phyloP scores from a whole-genome alignment of 2,797 vertebrate genomes.

The Nothura maculosa region DNA sequence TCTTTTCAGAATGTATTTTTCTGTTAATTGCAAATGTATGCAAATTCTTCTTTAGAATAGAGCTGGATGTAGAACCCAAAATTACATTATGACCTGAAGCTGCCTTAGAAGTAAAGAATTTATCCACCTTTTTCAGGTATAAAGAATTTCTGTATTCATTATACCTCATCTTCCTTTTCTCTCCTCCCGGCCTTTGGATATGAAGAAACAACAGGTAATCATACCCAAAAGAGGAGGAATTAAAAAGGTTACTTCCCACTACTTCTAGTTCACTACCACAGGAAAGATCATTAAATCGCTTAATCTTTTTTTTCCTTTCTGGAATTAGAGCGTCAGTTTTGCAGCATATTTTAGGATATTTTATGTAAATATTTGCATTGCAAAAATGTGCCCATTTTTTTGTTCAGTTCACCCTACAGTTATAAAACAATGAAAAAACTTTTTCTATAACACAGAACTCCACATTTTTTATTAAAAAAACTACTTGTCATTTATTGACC shows the following conservation, averaged over 20 bases:
- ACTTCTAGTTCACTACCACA: not conserved
- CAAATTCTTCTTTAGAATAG: not conserved
- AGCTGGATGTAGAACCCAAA: not conserved
- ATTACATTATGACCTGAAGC: not conserved
- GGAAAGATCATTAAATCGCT: not conserved
- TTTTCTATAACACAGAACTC: not conserved
- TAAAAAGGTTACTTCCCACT: not conserved
- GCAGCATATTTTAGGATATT: not conserved
- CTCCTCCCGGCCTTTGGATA: not conserved
- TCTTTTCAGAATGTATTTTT: conserved; percentile 4
- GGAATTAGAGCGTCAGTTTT: not conserved
- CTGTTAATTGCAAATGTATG: conserved; percentile 19
- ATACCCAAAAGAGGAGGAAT: not conserved
- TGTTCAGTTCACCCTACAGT: not conserved
- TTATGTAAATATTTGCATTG: not conserved
- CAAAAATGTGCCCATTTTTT: not conserved
- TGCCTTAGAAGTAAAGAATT: conserved; percentile 12
- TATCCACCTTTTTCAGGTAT: not conserved
- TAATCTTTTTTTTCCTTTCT: not conserved
- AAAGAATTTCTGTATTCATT: not conserved
- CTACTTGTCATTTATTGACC: not conserved
- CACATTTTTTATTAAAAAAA: not conserved
- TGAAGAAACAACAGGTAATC: not conserved
- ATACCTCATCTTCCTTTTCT: not conserved
- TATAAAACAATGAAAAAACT: not conserved